Conservation (phyloP, 2,888 invertebrate species). For the Epicampocera succincta region DNA sequence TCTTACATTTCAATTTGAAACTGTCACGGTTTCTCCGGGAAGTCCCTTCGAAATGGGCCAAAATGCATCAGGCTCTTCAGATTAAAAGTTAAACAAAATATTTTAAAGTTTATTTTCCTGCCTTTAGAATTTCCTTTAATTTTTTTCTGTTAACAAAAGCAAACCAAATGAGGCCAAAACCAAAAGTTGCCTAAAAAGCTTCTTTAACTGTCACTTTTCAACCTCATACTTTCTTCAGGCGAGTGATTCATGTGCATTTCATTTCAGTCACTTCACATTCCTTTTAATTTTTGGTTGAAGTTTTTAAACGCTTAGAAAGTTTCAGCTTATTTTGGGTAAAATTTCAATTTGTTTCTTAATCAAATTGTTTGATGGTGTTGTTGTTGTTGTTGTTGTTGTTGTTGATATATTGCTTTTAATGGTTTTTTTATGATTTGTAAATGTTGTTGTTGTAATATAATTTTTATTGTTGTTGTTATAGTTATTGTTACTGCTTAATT, state of each 20-base stretch:
- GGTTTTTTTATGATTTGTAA: conserved; percentile 52
- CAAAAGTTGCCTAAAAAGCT: background rate
- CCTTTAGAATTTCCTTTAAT: too few relatives aligned
- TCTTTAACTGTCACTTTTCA: background rate
- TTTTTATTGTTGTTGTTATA: conserved; percentile 69
- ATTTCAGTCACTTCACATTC: background rate
- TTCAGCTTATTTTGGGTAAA: conserved; percentile 64
- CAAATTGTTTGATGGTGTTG: conserved; percentile 67
- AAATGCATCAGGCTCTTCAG: background rate
- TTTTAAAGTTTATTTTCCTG: too few relatives aligned
- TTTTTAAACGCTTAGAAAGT: conserved; percentile 54
- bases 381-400: conserved; percentile 70
- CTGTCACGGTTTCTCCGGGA: conserved; percentile 2
- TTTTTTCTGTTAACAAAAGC: background rate
- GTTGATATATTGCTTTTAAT: conserved; percentile 62
- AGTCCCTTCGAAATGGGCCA: background rate
- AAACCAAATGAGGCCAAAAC: background rate
- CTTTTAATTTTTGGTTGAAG: background rate
- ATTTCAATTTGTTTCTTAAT: conserved; percentile 70
- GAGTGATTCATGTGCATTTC: conserved; percentile 2
- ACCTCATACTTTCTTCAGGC: conserved; percentile 5
- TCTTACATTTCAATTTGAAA: conserved; percentile 60
- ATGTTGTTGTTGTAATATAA: conserved; percentile 63
- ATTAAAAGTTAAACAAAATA: too few relatives aligned
- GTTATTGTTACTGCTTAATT: conserved; percentile 63